Conservation (phyloP, 2,113 vertebrate species). For the Myiopsitta monachus region DNA sequence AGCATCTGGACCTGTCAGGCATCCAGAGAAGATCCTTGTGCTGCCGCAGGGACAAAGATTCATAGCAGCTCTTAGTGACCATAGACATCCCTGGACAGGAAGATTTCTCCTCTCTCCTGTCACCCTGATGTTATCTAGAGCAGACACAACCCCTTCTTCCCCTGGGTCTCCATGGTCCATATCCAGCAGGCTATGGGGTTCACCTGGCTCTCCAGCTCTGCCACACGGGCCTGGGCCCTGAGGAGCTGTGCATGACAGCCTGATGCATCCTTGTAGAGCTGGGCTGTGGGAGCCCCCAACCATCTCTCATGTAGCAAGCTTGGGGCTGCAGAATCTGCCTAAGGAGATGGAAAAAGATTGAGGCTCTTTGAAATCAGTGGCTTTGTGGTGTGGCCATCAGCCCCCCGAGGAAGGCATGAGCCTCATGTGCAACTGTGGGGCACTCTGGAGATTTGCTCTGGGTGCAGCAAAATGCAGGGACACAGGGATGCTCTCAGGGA, state of each 20-base stretch:
- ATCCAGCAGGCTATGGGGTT: neutral
- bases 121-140: neutral
- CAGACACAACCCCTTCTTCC: neutral
- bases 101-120: neutral
- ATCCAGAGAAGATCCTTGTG: neutral
- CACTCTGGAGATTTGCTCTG: conserved; percentile 42
- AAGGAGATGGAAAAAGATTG: neutral
- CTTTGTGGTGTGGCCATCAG: neutral
- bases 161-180: neutral
- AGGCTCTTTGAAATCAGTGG: neutral
- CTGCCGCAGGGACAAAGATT: neutral
- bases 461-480: conserved; percentile 18
- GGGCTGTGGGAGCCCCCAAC: conserved; percentile 12
- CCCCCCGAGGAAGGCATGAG: no score
- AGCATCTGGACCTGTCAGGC: conserved; percentile 76
- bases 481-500: neutral
- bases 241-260: conserved; percentile 62
- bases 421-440: conserved; percentile 71
- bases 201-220: conserved; percentile 84
- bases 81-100: neutral
- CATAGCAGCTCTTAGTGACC: neutral
- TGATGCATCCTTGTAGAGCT: neutral
- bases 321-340: conserved; percentile 60
- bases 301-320: conserved; percentile 42
- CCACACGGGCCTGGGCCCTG: conserved; percentile 69